Percentiles rank a stretch among this genome's conserved stretches.
phyloP scores from a whole-genome alignment of 35 echinoderm and acorn worm genomes.

The Nesometra sesokonis region DNA sequence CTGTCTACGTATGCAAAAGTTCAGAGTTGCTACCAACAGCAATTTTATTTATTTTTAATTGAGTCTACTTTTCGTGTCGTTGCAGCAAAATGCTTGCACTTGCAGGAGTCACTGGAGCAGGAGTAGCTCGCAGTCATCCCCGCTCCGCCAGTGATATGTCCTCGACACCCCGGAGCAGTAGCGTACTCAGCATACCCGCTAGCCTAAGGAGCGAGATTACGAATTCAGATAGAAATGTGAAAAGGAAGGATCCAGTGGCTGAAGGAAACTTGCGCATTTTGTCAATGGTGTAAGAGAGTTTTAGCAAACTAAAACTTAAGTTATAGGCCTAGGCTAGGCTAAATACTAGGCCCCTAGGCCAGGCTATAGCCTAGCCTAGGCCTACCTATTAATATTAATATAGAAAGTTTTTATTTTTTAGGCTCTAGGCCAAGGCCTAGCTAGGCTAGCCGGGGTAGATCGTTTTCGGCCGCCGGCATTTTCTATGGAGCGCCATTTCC shows the following conservation, averaged over 20 bases:
- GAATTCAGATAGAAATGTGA: slow-evolving; percentile 2
- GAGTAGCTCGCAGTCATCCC: background rate
- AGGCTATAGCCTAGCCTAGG: background rate
- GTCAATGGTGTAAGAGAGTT: slow-evolving; percentile 21
- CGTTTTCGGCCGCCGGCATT: too few species aligned
- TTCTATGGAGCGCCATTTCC: too few species aligned
- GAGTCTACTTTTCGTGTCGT: background rate
- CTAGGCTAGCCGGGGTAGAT: too few species aligned
- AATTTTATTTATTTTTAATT: background rate
- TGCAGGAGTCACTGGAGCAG: background rate
- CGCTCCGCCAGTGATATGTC: background rate
- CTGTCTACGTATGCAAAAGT: background rate
- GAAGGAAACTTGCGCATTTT: slow-evolving; percentile 29
- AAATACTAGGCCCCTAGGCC: background rate
- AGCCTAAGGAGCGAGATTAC: slow-evolving; percentile 14
- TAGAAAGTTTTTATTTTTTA: too few species aligned
- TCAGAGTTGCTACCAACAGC: background rate
- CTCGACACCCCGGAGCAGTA: slow-evolving; percentile 4
- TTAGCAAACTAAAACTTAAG: background rate
- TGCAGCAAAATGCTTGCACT: background rate
- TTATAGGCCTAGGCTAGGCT: background rate
- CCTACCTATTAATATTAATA: too few species aligned
- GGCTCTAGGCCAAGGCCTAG: background rate
- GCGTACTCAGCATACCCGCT: slow-evolving; percentile 11
- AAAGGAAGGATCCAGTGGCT: background rate